Percentiles rank a stretch among this genome's conserved stretches.
Conservation (phyloP, 1,140 invertebrate species). For the Sycobia sp. region DNA sequence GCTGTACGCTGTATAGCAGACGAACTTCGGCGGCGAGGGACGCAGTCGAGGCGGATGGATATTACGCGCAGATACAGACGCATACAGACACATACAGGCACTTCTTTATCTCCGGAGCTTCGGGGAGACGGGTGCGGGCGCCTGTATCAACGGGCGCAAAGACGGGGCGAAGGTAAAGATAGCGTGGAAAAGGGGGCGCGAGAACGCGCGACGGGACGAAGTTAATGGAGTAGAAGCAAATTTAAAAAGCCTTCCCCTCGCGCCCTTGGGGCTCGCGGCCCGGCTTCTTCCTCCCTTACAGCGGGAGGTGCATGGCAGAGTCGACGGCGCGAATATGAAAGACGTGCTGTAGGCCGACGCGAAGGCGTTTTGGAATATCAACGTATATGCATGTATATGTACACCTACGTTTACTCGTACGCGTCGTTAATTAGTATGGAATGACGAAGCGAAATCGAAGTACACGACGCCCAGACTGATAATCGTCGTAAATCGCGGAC, state of each 20-base stretch:
- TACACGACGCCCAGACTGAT: too few species aligned
- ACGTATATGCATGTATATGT: too few species aligned
- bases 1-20: neutral
- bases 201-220: constrained; percentile 37
- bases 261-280: too few species aligned
- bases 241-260: constrained; percentile 43
- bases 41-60: constrained; percentile 24
- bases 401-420: too few species aligned
- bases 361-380: too few species aligned
- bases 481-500: too few species aligned
- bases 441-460: too few species aligned
- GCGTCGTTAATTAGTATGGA: too few species aligned
- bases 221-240: constrained; percentile 53
- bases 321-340: neutral
- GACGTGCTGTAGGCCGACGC: too few species aligned
- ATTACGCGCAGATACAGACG: constrained; percentile 23
- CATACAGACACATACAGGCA: constrained; percentile 13
- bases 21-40: neutral
- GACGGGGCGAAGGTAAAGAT: constrained; percentile 1
- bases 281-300: neutral
- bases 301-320: neutral
- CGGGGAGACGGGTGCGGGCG: constrained; percentile 1
- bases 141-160: neutral
- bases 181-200: constrained; percentile 24
- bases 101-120: constrained; percentile 24